Evolutionary conservation across 1,140 invertebrate genomes (phyloP).

Genomic region (Zophobas morio): DNA sequence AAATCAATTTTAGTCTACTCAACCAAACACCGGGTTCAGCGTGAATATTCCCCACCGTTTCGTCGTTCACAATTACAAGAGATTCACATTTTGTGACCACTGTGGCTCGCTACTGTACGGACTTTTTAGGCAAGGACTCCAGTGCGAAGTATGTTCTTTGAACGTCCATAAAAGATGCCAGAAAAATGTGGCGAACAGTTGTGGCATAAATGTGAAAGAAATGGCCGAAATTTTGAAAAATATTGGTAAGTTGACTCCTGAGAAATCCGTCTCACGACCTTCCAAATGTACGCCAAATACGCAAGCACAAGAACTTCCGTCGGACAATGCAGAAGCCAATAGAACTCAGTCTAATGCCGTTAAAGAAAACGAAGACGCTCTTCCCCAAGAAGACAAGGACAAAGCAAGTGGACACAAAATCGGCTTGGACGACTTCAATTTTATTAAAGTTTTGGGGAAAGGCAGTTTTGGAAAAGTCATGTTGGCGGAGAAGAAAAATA

Average conservation of each 20-base stretch:
- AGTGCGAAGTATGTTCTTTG: constrained; percentile 97
- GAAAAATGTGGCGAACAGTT: constrained; percentile 99
- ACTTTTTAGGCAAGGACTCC: constrained; percentile 96
- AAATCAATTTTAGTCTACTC: constrained; percentile 66
- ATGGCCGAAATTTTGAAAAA: constrained; percentile 93
- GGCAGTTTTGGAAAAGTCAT: constrained; percentile 99
- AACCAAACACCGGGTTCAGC: constrained; percentile 89
- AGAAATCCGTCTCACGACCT: constrained; percentile 82
- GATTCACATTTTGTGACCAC: constrained; percentile 99
- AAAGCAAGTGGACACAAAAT: constrained; percentile 68
- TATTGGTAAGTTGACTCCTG: constrained; percentile 83
- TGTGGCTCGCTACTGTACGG: constrained; percentile 98
- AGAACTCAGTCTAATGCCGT: neutral
- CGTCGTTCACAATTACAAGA: constrained; percentile 94
- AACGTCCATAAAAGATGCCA: constrained; percentile 99
- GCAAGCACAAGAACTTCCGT: constrained; percentile 19
- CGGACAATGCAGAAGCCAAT: constrained; percentile 11
- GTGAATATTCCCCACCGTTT: constrained; percentile 98
- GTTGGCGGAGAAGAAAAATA: constrained; percentile 94
- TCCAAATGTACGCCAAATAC: constrained; percentile 70
- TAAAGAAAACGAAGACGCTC: neutral
- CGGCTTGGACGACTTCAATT: constrained; percentile 89
- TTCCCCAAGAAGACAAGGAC: neutral
- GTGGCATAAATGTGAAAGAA: constrained; percentile 97
- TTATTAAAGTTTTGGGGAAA: constrained; percentile 99